These are phyloP conservation scores for Zosterops hypoxanthus DNA, from an alignment of 2,113 vertebrate species.

Conservation along the genomic window DNA sequence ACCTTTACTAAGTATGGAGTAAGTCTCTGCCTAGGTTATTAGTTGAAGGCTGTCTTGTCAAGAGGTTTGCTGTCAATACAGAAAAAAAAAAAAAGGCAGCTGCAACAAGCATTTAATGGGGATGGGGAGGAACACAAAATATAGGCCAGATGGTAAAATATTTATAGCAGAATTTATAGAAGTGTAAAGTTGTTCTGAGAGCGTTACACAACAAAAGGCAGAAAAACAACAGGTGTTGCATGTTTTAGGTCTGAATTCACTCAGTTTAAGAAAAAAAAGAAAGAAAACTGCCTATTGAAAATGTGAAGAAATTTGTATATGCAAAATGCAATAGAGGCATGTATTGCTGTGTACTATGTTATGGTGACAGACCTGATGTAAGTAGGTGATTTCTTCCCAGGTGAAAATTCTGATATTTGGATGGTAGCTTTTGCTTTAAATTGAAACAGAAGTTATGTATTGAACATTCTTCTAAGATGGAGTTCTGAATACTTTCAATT, in stretches of 20 bases:
- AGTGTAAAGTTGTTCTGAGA: not conserved
- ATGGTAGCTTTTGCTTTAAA: not conserved
- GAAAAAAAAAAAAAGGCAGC: not conserved
- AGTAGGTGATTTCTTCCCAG: not conserved
- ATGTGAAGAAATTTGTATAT: not conserved
- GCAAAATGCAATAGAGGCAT: not conserved
- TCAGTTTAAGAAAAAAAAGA: not conserved
- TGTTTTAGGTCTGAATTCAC: not conserved
- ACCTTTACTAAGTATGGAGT: not conserved
- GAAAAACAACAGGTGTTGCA: conserved; percentile 17
- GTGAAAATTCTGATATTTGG: not conserved
- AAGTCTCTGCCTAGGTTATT: not conserved
- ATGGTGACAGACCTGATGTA: not conserved
- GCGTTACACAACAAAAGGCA: not conserved
- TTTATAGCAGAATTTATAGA: conserved; percentile 7
- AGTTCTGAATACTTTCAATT: not conserved
- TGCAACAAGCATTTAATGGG: not conserved
- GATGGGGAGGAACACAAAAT: not conserved
- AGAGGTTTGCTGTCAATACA: not conserved
- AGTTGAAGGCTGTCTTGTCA: not conserved
- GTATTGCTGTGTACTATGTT: not conserved
- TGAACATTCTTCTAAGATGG: not conserved
- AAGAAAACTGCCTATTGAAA: not conserved
- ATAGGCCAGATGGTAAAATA: conserved; percentile 7
- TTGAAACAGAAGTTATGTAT: not conserved